phyloP scores from a whole-genome alignment of 2,797 vertebrate genomes.

The Sebastes steindachneri region DNA sequence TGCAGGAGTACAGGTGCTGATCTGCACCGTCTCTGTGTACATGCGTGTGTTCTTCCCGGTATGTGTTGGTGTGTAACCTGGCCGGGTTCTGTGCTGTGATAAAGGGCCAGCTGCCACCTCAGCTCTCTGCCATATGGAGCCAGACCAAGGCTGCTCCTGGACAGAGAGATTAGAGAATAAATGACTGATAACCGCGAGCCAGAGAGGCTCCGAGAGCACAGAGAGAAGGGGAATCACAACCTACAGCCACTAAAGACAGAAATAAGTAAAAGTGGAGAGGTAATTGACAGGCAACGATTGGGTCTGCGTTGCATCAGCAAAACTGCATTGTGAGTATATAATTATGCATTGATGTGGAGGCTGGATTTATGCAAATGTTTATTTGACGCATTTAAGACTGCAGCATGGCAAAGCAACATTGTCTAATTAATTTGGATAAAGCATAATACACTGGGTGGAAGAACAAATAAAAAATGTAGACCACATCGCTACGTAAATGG shows the following conservation, averaged over 20 bases:
- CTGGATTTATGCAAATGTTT: slow-evolving; percentile 34
- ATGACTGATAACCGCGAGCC: slow-evolving; percentile 37
- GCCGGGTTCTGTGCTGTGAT: slow-evolving; percentile 22
- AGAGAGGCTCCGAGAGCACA: slow-evolving; percentile 12
- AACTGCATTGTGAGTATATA: slow-evolving; percentile 18
- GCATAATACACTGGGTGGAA: background rate
- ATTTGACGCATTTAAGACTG: slow-evolving; percentile 17
- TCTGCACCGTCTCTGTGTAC: slow-evolving; percentile 1
- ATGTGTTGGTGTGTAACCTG: slow-evolving; percentile 31
- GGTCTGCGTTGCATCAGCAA: slow-evolving; percentile 46
- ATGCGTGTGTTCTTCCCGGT: background rate
- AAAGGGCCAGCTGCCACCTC: slow-evolving; percentile 56
- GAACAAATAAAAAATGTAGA: background rate
- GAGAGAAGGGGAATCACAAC: background rate
- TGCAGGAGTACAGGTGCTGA: slow-evolving; percentile 17
- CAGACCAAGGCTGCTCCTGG: slow-evolving; percentile 57
- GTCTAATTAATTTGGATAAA: slow-evolving; percentile 12
- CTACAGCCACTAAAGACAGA: slow-evolving; percentile 1
- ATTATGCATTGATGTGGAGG: slow-evolving; percentile 25
- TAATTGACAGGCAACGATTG: slow-evolving; percentile 25
- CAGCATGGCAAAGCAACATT: background rate
- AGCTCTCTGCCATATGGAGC: slow-evolving; percentile 55
- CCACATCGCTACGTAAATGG: background rate
- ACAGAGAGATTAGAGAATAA: slow-evolving; percentile 66
- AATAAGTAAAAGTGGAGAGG: slow-evolving; percentile 10